A percentile compares a stretch with the other conserved stretches of the same genome.
Conservation (phyloP, 1,140 invertebrate genomes). For the Patella vulgata region DNA sequence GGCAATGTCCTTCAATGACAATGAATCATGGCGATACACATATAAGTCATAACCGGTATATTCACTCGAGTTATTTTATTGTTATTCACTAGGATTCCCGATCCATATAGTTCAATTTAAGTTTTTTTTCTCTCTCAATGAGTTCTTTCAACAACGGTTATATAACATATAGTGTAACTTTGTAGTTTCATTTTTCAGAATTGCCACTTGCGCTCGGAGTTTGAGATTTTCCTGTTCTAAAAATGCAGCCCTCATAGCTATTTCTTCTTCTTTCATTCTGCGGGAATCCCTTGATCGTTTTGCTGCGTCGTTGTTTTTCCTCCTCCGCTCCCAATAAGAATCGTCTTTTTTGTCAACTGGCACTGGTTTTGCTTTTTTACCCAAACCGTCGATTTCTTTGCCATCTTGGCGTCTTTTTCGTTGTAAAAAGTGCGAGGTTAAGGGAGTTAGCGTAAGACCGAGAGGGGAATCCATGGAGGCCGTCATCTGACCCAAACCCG, state of each 20-base stretch:
- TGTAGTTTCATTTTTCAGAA: conserved; percentile 72
- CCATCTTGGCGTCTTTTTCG: conserved; percentile 39
- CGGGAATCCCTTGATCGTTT: conserved; percentile 92
- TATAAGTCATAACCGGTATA: too few relatives aligned
- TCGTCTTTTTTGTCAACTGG: conserved; percentile 75
- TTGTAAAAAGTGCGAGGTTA: conserved; percentile 56
- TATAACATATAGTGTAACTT: conserved; percentile 63
- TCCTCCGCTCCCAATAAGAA: conserved; percentile 85
- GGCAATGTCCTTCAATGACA: too few relatives aligned
- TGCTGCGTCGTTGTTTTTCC: conserved; percentile 95
- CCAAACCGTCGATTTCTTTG: conserved; percentile 8
- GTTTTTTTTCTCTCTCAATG: conserved; percentile 6
- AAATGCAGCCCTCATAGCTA: conserved; percentile 86
- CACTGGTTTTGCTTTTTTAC: conserved; percentile 46
- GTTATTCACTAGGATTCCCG: too few relatives aligned
- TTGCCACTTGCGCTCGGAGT: conserved; percentile 74
- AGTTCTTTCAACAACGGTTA: too few relatives aligned
- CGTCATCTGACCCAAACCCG: too few relatives aligned
- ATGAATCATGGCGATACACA: too few relatives aligned
- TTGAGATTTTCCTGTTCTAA: conserved; percentile 84
- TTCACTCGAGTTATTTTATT: too few relatives aligned
- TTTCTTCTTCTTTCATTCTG: conserved; percentile 89
- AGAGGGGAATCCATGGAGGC: too few relatives aligned
- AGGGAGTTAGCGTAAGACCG: conserved; percentile 41
- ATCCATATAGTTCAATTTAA: too few relatives aligned